Evolutionary conservation across 1,140 invertebrate genomes (phyloP).

Genomic region (Listronotus bonariensis): DNA sequence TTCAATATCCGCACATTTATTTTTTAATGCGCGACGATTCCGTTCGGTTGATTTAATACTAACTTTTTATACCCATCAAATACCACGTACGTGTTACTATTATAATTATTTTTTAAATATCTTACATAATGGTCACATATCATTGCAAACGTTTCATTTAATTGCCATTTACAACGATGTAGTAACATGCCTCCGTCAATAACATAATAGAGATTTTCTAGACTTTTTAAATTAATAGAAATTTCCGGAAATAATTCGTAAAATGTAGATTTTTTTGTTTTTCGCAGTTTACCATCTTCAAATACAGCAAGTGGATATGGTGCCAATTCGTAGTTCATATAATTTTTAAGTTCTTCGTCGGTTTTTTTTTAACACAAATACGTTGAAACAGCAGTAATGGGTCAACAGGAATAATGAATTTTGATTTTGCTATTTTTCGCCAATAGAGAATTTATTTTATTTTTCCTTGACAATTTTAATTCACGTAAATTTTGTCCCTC

Average conservation of each 20-base stretch:
- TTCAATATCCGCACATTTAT: constrained; percentile 29
- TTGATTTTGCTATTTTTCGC: constrained; percentile 41
- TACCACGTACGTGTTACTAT: constrained; percentile 41
- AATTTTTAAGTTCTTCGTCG: constrained; percentile 32
- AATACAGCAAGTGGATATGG: too few relatives aligned
- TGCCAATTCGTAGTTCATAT: too few relatives aligned
- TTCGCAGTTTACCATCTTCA: too few relatives aligned
- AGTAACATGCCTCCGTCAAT: constrained; percentile 47
- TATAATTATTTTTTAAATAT: constrained; percentile 49
- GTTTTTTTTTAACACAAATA: constrained; percentile 42
- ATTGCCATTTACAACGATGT: constrained; percentile 38
- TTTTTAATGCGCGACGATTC: constrained; percentile 28
- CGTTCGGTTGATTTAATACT: constrained; percentile 40
- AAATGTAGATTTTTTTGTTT: too few relatives aligned
- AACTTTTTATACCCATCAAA: constrained; percentile 47
- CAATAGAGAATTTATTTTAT: constrained; percentile 41
- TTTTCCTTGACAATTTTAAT: constrained; percentile 40
- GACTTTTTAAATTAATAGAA: constrained; percentile 33
- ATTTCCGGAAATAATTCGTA: constrained; percentile 24
- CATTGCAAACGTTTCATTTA: constrained; percentile 37
- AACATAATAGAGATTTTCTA: constrained; percentile 40
- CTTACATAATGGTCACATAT: constrained; percentile 47
- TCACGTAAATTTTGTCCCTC: constrained; percentile 34
- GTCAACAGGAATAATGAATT: constrained; percentile 43
- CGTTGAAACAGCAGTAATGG: constrained; percentile 44